These are phyloP conservation scores for Lamprologus ornatipinnis DNA, from an alignment of 2,113 vertebrate species.

Conservation along the genomic window DNA sequence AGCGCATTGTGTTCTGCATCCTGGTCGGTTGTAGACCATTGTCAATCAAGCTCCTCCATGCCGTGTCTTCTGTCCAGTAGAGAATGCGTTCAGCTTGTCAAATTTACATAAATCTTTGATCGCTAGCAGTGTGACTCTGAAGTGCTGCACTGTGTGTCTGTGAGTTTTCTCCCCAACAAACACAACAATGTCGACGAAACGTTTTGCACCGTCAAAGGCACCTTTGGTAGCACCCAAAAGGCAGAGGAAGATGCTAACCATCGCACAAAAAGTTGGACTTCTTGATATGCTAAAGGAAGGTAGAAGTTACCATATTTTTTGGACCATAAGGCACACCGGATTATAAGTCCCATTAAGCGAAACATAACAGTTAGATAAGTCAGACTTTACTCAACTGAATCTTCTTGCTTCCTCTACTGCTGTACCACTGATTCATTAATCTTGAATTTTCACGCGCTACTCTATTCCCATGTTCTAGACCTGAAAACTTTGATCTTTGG, in stretches of 20 bases:
- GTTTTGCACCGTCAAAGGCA: rapidly evolving
- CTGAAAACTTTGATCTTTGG: neutral
- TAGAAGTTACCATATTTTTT: neutral
- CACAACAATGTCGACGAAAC: rapidly evolving
- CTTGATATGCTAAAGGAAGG: neutral
- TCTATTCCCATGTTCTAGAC: neutral
- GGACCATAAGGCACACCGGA: neutral
- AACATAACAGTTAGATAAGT: neutral
- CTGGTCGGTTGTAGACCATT: rapidly evolving
- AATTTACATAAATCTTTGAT: neutral
- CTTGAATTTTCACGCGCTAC: rapidly evolving
- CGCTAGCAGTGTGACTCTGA: neutral
- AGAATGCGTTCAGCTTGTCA: neutral
- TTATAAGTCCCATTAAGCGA: neutral
- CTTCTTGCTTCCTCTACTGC: neutral
- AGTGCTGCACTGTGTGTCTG: rapidly evolving
- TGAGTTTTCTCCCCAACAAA: neutral
- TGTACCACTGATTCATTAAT: neutral
- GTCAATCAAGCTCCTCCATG: neutral
- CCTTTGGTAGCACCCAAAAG: neutral
- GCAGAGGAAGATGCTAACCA: neutral
- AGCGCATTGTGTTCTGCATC: neutral
- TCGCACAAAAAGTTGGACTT: neutral
- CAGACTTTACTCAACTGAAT: neutral
- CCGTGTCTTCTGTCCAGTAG: rapidly evolving